Conservation (phyloP, 2,888 invertebrate species). For the Quadroppia sp. region DNA sequence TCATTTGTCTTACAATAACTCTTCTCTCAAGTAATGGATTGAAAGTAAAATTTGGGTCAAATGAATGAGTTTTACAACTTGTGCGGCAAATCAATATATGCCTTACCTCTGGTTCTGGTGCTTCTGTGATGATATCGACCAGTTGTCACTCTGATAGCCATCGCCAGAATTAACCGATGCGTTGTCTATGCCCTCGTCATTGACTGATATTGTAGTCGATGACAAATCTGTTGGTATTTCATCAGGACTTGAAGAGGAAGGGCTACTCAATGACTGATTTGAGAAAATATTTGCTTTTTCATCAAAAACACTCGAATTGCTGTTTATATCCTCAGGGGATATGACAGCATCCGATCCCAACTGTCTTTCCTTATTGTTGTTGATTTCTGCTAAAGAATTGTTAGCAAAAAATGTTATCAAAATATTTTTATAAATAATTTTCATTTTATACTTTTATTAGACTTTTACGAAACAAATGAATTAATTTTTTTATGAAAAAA, state of each 20-base stretch:
- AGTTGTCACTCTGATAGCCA: constrained; percentile 31
- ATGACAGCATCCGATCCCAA: not conserved
- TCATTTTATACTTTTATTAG: no score
- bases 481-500: no score
- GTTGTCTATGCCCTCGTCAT: constrained; percentile 29
- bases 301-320: not conserved
- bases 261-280: constrained; percentile 5
- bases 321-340: constrained; percentile 6
- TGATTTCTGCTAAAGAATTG: not conserved
- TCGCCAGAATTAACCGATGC: constrained; percentile 15
- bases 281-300: not conserved
- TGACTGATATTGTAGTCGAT: not conserved
- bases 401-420: no score
- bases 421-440: no score
- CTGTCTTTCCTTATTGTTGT: constrained; percentile 20
- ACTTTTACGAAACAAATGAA: no score
- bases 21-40: constrained; percentile 6
- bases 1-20: constrained; percentile 2
- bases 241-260: constrained; percentile 20
- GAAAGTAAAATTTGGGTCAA: not conserved
- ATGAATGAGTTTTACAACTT: not conserved
- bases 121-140: constrained; percentile 16
- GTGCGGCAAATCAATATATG: not conserved
- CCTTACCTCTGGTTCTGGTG: constrained; percentile 29
- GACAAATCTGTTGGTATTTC: not conserved